Evolutionary conservation across 92 coral and sea anemone genomes (phyloP), one percentile per base, ranked within the genome.

Genomic region (Ricordea florida): DNA sequence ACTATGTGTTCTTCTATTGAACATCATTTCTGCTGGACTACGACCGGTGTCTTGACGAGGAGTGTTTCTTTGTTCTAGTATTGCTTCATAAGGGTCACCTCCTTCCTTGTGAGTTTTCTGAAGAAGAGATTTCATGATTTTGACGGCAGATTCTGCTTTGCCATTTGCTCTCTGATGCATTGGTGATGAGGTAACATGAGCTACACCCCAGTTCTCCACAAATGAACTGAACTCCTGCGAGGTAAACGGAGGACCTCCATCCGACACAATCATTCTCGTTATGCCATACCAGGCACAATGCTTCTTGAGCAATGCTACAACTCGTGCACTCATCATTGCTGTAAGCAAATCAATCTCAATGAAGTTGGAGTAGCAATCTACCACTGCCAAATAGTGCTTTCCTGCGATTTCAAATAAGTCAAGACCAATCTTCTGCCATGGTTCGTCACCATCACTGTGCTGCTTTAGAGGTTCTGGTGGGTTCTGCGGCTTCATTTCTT

Each of bases 21-120:
- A 81, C 80, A 81, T 81, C 84, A 73, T 80, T 59, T 74, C 57
- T 7, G 75, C 76, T 16, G 87, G 87, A 56, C 87, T 74, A 26
- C 23, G 61, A 26, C 74, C 83, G 42, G 87, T 87, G 29, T 80
- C 80, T 25, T 80, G 80, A 7, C 87, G 69, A 32, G 92, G 84
- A 36, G 87, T 87, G 81, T 75, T 87, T 35, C 80, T 22, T 35
- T 60, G 83, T 66, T 79, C 76, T 6, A 87, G 81, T 25, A 68
- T 32, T 1, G 81, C 84, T 69, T 74, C 79, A 32, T 66, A 65
- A 2, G 34, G 82, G 45, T 79, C 83, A 43, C 69, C 63, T 25
- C 78, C 73, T 13, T 67, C 87, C 17, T 48, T 51, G 37, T 35
- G 17, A n/a, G 92, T 37, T 38, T 74, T 87, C 45, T 50, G 13